Percentiles rank a stretch among this genome's conserved stretches.
Evolutionary conservation across 2,888 invertebrate genomes (phyloP).

Genomic region (Sthenelais limicola): DNA sequence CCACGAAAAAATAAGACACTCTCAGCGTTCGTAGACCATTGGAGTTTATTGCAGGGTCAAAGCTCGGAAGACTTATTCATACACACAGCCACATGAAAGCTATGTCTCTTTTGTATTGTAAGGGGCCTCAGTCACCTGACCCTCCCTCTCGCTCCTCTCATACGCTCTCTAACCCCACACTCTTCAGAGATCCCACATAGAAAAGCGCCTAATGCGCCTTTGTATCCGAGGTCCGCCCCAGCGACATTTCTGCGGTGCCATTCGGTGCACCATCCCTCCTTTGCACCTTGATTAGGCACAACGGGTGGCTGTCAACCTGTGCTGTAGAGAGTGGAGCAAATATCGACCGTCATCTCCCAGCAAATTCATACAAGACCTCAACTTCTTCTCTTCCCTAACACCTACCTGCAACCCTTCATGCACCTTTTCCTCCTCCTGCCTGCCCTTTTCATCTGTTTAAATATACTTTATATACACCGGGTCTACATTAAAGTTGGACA

Average conservation of each 20-base stretch:
- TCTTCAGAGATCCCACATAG: not conserved
- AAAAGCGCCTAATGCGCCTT: not conserved
- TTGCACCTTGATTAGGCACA: too few relatives aligned
- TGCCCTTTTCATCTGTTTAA: too few relatives aligned
- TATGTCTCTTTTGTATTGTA: slow-evolving; percentile 2
- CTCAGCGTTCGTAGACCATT: not conserved
- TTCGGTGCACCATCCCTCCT: slow-evolving; percentile 12
- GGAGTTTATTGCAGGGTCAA: not conserved
- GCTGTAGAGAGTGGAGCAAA: too few relatives aligned
- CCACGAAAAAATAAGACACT: slow-evolving; percentile 4
- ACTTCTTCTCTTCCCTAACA: too few relatives aligned
- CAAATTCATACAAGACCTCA: too few relatives aligned
- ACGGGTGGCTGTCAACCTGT: too few relatives aligned
- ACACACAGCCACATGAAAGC: slow-evolving; percentile 28
- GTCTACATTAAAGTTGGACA: too few relatives aligned
- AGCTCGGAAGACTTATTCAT: not conserved
- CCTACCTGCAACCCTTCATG: too few relatives aligned
- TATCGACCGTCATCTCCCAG: too few relatives aligned
- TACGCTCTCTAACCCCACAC: not conserved
- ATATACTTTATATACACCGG: too few relatives aligned
- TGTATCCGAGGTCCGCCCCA: not conserved
- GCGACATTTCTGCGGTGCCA: not conserved
- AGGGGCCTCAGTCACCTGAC: slow-evolving; percentile 17
- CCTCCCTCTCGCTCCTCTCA: not conserved
- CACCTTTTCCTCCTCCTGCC: too few relatives aligned